Percentiles rank a stretch among this genome's conserved stretches.
phyloP scores from a whole-genome alignment of 2,113 vertebrate genomes.

The Hippolais icterina region DNA sequence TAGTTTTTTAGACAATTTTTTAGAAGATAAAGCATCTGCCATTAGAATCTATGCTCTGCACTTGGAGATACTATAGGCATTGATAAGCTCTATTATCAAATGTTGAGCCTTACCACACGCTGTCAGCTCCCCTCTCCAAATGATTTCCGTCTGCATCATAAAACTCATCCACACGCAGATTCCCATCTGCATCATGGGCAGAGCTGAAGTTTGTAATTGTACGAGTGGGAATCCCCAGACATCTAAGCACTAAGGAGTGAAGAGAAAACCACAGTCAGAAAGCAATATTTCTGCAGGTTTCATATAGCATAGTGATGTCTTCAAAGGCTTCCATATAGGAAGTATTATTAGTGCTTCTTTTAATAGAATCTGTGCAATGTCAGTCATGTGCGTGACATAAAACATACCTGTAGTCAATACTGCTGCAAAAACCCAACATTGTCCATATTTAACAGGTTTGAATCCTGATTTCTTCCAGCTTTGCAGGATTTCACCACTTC shows the following conservation, averaged over 20 bases:
- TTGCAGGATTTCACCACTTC: constrained; percentile 76
- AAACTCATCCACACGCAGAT: constrained; percentile 76
- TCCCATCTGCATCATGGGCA: constrained; percentile 77
- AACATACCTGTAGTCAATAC: constrained; percentile 77
- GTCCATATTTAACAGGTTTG: constrained; percentile 74
- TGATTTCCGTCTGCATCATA: constrained; percentile 67
- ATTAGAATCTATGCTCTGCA: not conserved
- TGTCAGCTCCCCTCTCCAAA: constrained; percentile 66
- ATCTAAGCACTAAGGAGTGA: constrained; percentile 61
- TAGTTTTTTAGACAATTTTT: not conserved
- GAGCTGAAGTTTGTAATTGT: constrained; percentile 80
- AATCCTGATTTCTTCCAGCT: constrained; percentile 72
- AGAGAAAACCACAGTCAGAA: not conserved
- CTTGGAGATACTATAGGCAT: not conserved
- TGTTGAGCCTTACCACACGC: constrained; percentile 68
- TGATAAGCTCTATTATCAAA: not conserved
- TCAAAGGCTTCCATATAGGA: not conserved
- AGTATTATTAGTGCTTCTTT: not conserved
- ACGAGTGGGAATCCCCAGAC: constrained; percentile 77
- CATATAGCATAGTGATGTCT: not conserved
- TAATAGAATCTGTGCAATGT: not conserved
- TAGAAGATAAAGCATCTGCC: not conserved
- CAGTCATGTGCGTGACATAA: not conserved
- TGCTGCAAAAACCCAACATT: constrained; percentile 83
- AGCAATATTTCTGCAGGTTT: not conserved